A percentile compares a stretch with the other conserved stretches of the same genome.
Evolutionary conservation across 2,113 vertebrate species (phyloP).

Genomic region (Sitta europaea): DNA sequence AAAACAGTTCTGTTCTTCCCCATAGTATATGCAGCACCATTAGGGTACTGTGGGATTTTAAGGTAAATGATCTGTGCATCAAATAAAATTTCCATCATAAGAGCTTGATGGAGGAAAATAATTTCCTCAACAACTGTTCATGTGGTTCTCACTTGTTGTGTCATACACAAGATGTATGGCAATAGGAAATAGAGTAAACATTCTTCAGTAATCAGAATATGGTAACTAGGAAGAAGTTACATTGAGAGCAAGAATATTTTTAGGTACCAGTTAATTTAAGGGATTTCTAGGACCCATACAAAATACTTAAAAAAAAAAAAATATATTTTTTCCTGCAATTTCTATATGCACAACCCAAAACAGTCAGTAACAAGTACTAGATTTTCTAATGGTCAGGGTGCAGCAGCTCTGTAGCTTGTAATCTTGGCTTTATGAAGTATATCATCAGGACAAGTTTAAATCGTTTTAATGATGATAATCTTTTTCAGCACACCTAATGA

Average conservation of each 20-base stretch:
- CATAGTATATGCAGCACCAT: background rate
- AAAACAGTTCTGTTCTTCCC: background rate
- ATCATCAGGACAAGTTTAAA: background rate
- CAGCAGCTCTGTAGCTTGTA: background rate
- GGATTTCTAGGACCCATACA: background rate
- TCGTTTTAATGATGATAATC: background rate
- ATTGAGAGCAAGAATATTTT: background rate
- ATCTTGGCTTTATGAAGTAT: background rate
- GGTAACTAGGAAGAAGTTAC: background rate
- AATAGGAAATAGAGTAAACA: background rate
- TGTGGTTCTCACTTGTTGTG: background rate
- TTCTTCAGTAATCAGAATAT: background rate
- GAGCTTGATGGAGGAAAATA: background rate
- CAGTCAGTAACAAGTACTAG: background rate
- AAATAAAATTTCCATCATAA: background rate
- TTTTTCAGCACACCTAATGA: slow-evolving; percentile 92
- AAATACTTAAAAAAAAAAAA: background rate
- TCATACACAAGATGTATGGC: background rate
- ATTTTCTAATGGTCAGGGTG: background rate
- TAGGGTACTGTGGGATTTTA: background rate
- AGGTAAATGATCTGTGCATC: background rate
- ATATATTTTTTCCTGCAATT: background rate
- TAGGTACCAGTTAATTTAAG: background rate
- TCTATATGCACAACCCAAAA: background rate
- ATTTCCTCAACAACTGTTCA: background rate